Conservation (phyloP, 1,140 invertebrate species). For the Drosophila ironensis region DNA sequence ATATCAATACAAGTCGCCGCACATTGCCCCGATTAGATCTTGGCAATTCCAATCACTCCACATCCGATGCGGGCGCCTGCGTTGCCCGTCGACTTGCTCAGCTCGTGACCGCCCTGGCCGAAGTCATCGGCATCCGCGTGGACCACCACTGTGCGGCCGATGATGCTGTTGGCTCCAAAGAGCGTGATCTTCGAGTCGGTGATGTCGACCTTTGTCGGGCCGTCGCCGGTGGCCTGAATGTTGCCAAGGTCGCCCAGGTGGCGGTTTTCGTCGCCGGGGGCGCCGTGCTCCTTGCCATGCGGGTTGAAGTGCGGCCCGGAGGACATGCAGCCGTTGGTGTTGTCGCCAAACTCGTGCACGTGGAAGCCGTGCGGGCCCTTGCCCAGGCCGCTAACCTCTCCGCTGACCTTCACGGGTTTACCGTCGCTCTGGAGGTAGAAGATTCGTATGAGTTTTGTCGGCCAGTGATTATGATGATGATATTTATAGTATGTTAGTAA, state of each 20-base stretch:
- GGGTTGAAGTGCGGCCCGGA: conserved; percentile 99
- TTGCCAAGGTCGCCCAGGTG: conserved; percentile 98
- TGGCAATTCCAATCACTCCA: conserved; percentile 95
- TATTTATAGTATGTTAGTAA: too few relatives aligned
- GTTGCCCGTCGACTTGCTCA: conserved; percentile 98
- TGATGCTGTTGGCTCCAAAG: conserved; percentile 89
- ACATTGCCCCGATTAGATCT: conserved; percentile 50
- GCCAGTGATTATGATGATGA: too few relatives aligned
- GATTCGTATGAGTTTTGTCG: too few relatives aligned
- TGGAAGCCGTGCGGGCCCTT: conserved; percentile 94
- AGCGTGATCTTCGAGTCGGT: conserved; percentile 89
- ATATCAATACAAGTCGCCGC: neutral
- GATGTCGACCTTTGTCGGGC: conserved; percentile 89
- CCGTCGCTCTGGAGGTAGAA: conserved; percentile 81
- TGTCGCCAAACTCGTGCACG: conserved; percentile 98
- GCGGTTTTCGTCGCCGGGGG: conserved; percentile 87
- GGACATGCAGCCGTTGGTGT: conserved; percentile 97
- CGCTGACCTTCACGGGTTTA: conserved; percentile 86
- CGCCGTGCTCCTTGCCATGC: conserved; percentile 91
- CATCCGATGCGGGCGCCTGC: conserved; percentile 97
- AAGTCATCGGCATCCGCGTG: conserved; percentile 98
- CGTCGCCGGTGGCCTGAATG: conserved; percentile 87
- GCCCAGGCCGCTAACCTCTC: conserved; percentile 87
- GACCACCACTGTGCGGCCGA: conserved; percentile 94
- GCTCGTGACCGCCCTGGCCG: conserved; percentile 95